Base-by-base conservation (phyloP, 2,888 invertebrate genomes). In the Coecobrya sp. region DNA sequence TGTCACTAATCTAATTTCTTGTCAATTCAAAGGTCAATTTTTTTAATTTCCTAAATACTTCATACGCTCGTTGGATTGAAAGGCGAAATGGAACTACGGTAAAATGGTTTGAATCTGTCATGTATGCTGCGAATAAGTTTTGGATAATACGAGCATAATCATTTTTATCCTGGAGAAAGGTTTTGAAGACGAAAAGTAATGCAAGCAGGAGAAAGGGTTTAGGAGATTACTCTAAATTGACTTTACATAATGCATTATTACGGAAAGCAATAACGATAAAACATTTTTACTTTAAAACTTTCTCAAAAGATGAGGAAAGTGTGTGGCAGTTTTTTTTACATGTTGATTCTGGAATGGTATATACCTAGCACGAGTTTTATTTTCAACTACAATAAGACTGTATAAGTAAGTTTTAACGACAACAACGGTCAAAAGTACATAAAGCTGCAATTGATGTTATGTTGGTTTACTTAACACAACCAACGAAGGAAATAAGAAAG, bases 21-120 rank as follows among this genome's bases (percentile, higher is more conserved):
- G 86, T 68, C 91, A 86, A 68, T 91, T 91, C 86, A 86, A 82
- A 91, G 91, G 91, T 91, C 86, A 82, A 73, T 25, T 86, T 86
- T 86, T 92, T 87, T 84, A 92, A 87, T 87, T 92, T 92, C 91
- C 91, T 91, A 22, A 59, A 25, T 42, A 62, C 85, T 19, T 36
- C 22, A 76, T 16, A 59, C 7, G 55, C n/a, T 11, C 22, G 22
- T 19, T 68, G 1, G 8, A 16, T 19, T 68, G 13, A 30, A 16
- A 68, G 10, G 27, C 65, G 30, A 13, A 11, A 49, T 13, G 49
- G 10, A 49, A 49, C 49, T 10, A 49, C 1, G 4, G 49, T 49
- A 49, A 7, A 10, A 13, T 10, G 49, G 3, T 7, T 10, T 49
- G 49, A 49, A 49, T 3, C 49, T 49, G 49, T 10, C 13, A 49